Base-by-base conservation (phyloP, 2,888 invertebrate species). In the Trachelus tabidus region DNA sequence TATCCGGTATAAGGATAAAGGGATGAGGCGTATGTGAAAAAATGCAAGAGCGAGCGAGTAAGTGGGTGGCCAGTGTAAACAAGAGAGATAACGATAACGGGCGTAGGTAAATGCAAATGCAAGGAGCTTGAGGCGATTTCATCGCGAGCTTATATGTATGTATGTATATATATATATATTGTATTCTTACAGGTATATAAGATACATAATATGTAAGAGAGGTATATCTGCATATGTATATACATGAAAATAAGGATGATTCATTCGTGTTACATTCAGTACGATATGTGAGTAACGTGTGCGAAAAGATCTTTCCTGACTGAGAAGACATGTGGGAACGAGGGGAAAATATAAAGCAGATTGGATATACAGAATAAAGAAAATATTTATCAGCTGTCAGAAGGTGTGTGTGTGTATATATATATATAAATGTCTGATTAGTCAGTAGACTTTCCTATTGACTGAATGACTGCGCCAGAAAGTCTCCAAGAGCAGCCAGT, bases 161-260 rank as follows among this genome's bases (percentile, higher is more conserved):
- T n/a, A n/a, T n/a, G n/a, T 56, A 23, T 40, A 40, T 33, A 33
- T 33, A 33, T 15, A 40, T 56, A 56, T 56, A 9, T 9, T 23
- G 6, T 56, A 56, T 23, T 23, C 9, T 1, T 56, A 56, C 6
- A 23, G 15, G 56, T 56, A 56, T 1, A 23, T 56, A 56, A 56
- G 23, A 56, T 23, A 56, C 56, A 23, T 56, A 23, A 56, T 23
- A 56, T 56, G 56, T 56, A 56, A 84, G 84, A 85, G 85, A 85
- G 82, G 79, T 76, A 82, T 81, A 81, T 85, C 83, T 81, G 77
- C 85, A 80, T 56, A 83, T 76, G 77, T 80, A 23, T 71, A 31
- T 81, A 78, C 76, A 79, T 81, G 80, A 79, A 81, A 82, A 80
- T 82, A 79, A 78, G 78, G 81, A 81, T 83, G 81, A 81, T 81